phyloP scores from a whole-genome alignment of 2,797 vertebrate genomes.

The Distichodus sexfasciatus region DNA sequence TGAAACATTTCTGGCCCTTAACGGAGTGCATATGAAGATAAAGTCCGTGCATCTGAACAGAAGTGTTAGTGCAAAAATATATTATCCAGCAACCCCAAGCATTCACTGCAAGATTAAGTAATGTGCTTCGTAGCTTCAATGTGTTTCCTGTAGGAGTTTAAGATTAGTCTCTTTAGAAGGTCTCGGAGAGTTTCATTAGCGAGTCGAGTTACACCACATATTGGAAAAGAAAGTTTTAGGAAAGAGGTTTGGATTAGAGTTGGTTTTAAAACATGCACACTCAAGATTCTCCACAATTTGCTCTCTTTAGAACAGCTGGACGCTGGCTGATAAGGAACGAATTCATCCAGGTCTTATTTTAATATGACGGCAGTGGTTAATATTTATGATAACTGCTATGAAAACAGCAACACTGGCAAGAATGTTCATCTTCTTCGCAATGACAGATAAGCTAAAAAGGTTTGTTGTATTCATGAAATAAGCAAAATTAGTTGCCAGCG shows the following conservation, averaged over 20 bases:
- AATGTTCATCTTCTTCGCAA: too few relatives aligned
- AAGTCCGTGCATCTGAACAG: background rate
- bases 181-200: background rate
- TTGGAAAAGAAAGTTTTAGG: background rate
- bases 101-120: background rate
- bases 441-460: too few relatives aligned
- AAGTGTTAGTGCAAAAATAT: background rate
- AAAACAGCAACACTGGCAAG: too few relatives aligned
- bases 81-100: background rate
- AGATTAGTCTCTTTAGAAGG: background rate
- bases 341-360: background rate
- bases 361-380: too few relatives aligned
- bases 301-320: too few relatives aligned
- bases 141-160: background rate
- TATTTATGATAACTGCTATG: too few relatives aligned
- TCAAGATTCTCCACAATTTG: background rate
- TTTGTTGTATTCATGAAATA: too few relatives aligned
- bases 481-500: too few relatives aligned
- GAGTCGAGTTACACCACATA: background rate
- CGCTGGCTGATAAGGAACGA: background rate
- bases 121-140: background rate
- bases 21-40: too few relatives aligned
- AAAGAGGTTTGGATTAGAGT: too few relatives aligned
- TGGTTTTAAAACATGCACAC: constrained; percentile 23
- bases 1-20: too few relatives aligned